Evolutionary conservation across 2,797 vertebrate species (phyloP).

Genomic region (Oryzias dopingdopingensis): DNA sequence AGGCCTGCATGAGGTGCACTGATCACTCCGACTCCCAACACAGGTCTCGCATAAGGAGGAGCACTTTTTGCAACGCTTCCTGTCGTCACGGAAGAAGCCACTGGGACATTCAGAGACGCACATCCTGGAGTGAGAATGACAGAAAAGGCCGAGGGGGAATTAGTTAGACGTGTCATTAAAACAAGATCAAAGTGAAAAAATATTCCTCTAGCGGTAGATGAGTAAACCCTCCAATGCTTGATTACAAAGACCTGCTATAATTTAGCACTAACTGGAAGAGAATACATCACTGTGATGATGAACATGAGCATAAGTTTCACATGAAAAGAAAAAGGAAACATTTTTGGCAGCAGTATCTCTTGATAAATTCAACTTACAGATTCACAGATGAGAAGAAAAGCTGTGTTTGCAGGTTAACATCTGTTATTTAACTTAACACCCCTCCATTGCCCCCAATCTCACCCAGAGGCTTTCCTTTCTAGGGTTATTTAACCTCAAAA

Average conservation of each 20-base stretch:
- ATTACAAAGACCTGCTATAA: no score
- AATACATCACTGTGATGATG: not conserved
- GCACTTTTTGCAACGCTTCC: conserved; percentile 96
- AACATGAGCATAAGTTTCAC: conserved; percentile 6
- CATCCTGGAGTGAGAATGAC: conserved; percentile 72
- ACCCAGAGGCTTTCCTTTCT: conserved; percentile 23
- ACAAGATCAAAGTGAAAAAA: conserved; percentile 20
- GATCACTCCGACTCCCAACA: conserved; percentile 90
- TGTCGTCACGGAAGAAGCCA: conserved; percentile 94
- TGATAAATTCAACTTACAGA: conserved; percentile 12
- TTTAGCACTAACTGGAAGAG: no score
- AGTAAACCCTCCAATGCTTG: no score
- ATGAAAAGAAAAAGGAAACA: not conserved
- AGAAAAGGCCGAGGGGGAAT: not conserved
- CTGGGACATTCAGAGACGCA: conserved; percentile 94
- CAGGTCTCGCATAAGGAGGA: conserved; percentile 91
- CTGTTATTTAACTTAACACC: conserved; percentile 55
- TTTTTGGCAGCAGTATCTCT: not conserved
- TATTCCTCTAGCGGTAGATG: not conserved
- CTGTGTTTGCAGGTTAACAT: conserved; percentile 62
- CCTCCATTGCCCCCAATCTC: conserved; percentile 30
- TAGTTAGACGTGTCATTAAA: conserved; percentile 14
- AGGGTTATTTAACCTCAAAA: conserved; percentile 13
- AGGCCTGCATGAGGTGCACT: conserved; percentile 90
- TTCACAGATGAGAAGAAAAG: not conserved